A percentile compares a stretch with the other conserved stretches of the same genome.
Evolutionary conservation across 2,797 vertebrate genomes (phyloP).

Genomic region (Betta splendens): DNA sequence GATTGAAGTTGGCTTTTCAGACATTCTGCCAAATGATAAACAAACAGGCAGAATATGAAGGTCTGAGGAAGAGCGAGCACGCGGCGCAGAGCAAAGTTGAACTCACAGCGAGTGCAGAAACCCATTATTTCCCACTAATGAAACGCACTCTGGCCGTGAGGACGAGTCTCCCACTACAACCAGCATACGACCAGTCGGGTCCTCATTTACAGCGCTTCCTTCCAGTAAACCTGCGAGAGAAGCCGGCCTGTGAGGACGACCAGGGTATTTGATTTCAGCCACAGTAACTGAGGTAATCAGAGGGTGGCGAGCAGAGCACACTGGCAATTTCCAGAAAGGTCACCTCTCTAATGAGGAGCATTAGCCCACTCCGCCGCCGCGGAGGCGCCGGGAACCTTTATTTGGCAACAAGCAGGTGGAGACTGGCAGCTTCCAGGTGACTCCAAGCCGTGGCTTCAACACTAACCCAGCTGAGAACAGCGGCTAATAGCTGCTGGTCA

Average conservation of each 20-base stretch:
- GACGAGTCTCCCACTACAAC: not conserved
- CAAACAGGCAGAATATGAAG: not conserved
- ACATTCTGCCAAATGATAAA: not conserved
- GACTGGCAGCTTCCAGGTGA: constrained; percentile 25
- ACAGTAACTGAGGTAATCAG: constrained; percentile 69
- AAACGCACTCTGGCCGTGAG: not conserved
- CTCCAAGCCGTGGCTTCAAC: constrained; percentile 37
- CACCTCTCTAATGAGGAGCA: constrained; percentile 74
- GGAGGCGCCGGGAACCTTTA: constrained; percentile 62
- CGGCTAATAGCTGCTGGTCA: constrained; percentile 10
- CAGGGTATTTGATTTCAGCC: constrained; percentile 64
- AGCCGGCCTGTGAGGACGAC: constrained; percentile 40
- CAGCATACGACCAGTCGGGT: constrained; percentile 5
- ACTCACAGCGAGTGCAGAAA: not conserved
- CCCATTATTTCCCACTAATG: constrained; percentile 9
- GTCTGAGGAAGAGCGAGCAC: not conserved
- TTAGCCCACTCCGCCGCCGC: constrained; percentile 65
- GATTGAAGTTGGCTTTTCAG: not conserved
- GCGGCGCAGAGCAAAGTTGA: not conserved
- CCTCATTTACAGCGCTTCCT: not conserved
- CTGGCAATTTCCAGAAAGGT: constrained; percentile 75
- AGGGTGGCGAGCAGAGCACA: constrained; percentile 52
- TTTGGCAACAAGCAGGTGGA: constrained; percentile 51
- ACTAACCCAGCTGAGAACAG: constrained; percentile 3
- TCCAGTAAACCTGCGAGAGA: constrained; percentile 22